These are phyloP conservation scores for Tragelaphus buxtoni DNA, from an alignment of 2,113 vertebrate genomes.

Conservation along the genomic window DNA sequence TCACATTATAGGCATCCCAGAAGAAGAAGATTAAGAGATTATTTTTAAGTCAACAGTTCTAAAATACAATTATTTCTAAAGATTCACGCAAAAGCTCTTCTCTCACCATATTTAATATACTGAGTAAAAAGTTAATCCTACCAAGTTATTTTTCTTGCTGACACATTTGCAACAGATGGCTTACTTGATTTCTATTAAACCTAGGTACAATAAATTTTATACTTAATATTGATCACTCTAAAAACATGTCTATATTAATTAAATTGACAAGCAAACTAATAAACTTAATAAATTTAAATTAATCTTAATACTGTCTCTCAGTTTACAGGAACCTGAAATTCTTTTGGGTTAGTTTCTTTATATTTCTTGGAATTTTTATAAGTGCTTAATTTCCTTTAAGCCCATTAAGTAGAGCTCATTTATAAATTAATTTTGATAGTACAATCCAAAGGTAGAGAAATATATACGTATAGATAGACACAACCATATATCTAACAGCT, in stretches of 20 bases:
- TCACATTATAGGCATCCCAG: background rate
- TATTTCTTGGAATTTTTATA: background rate
- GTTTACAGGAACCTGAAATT: background rate
- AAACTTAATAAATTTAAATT: background rate
- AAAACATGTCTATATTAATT: background rate
- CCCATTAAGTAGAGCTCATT: background rate
- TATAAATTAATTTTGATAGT: background rate
- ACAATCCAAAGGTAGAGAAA: background rate
- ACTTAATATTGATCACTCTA: background rate
- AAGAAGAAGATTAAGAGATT: background rate
- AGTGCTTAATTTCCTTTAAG: background rate
- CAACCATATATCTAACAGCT: background rate
- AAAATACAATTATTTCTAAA: background rate
- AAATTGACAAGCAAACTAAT: background rate
- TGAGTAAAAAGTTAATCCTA: background rate
- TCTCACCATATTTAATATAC: background rate
- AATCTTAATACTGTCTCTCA: background rate
- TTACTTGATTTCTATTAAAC: background rate
- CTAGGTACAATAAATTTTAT: background rate
- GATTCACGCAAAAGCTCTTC: background rate
- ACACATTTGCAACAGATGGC: background rate
- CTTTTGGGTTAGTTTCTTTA: background rate
- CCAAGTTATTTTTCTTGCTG: background rate
- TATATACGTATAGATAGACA: background rate
- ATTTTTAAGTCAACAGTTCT: background rate